These are phyloP conservation scores for Chrysina gloriosa DNA, from an alignment of 2,888 invertebrate genomes.

Conservation along the genomic window DNA sequence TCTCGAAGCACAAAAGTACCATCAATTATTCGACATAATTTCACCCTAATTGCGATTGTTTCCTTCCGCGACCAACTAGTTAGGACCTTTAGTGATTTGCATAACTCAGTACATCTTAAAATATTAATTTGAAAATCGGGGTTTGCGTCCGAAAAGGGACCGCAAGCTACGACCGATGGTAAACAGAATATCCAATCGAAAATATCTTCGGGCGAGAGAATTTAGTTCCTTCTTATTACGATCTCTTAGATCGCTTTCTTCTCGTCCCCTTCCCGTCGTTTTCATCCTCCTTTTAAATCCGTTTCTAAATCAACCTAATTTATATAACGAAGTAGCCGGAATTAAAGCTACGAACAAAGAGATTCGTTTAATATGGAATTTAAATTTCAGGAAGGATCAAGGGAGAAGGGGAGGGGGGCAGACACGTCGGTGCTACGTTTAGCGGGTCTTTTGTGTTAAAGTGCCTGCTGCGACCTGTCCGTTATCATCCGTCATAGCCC, in stretches of 20 bases:
- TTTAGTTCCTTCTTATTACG: background rate
- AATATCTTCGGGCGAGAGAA: conserved; percentile 6
- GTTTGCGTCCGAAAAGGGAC: background rate
- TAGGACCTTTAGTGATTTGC: conserved; percentile 17
- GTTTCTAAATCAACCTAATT: conserved; percentile 40
- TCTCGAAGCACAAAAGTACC: conserved; percentile 6
- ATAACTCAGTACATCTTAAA: conserved; percentile 25
- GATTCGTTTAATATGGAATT: conserved; percentile 40
- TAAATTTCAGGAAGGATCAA: conserved; percentile 30
- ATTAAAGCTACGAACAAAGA: conserved; percentile 35
- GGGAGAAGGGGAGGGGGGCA: conserved; percentile 2
- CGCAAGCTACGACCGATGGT: background rate
- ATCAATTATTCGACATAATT: conserved; percentile 20
- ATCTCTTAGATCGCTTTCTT: background rate
- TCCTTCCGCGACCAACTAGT: conserved; percentile 1
- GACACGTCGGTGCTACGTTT: conserved; percentile 32
- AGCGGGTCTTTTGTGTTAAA: conserved; percentile 38
- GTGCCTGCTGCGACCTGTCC: conserved; percentile 43
- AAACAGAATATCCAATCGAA: background rate
- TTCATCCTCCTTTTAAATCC: conserved; percentile 22
- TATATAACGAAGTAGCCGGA: conserved; percentile 39
- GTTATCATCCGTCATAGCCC: conserved; percentile 54
- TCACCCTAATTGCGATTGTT: conserved; percentile 19
- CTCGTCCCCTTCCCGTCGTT: background rate
- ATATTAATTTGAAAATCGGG: conserved; percentile 11